A percentile compares a stretch with the other conserved stretches of the same genome.
phyloP scores from a whole-genome alignment of 2,797 vertebrate genomes.

The Vultur gryphus region DNA sequence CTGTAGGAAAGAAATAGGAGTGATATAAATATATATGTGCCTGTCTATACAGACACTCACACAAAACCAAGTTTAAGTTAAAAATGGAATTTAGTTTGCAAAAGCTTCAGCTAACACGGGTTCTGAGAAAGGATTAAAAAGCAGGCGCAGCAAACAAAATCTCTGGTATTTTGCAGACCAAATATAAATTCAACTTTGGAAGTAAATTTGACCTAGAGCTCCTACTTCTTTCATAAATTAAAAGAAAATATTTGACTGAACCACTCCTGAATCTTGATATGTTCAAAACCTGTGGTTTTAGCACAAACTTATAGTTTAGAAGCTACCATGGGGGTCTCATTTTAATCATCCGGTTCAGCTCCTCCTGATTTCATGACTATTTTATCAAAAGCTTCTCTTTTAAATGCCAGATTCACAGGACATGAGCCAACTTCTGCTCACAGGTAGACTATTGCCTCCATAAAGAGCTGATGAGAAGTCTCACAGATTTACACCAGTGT shows the following conservation, averaged over 20 bases:
- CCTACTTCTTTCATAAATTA: not conserved
- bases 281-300: not conserved
- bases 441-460: not conserved
- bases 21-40: not conserved
- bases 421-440: not conserved
- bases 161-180: not conserved
- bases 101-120: not conserved
- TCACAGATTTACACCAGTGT: not conserved
- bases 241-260: slow-evolving; percentile 43
- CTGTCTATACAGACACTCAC: not conserved
- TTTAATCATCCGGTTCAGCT: not conserved
- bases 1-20: not conserved
- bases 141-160: slow-evolving; percentile 3
- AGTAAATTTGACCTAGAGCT: slow-evolving; percentile 14
- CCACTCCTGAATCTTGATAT: not conserved
- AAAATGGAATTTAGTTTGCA: not conserved
- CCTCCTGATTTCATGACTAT: not conserved
- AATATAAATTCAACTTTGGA: not conserved
- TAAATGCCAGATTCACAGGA: not conserved
- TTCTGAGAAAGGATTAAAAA: slow-evolving; percentile 12
- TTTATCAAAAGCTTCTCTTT: not conserved
- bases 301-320: not conserved
- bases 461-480: not conserved
- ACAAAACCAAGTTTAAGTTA: not conserved
- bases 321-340: not conserved